Conservation (phyloP, 2,113 vertebrate genomes). For the Triplophysa dalaica region DNA sequence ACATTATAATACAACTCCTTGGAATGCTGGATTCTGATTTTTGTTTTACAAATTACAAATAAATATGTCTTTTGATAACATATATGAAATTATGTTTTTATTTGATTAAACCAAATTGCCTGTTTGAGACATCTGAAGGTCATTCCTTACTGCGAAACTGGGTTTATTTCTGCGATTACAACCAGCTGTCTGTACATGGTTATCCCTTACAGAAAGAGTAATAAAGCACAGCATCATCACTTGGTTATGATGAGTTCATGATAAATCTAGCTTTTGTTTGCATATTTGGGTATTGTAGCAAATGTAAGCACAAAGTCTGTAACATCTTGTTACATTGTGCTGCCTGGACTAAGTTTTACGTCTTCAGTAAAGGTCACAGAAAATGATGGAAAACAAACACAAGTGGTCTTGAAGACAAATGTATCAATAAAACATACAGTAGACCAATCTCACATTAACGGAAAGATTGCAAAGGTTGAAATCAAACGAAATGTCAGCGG, state of each 20-base stretch:
- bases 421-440: slow-evolving; percentile 1
- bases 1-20: too few species aligned
- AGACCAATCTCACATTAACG: slow-evolving; percentile 21
- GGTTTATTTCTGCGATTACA: too few species aligned
- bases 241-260: not conserved
- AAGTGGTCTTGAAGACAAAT: slow-evolving; percentile 29
- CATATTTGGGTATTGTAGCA: not conserved
- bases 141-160: too few species aligned
- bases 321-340: not conserved
- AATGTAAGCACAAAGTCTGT: not conserved
- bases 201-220: too few species aligned
- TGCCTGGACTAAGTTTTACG: not conserved
- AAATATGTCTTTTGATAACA: too few species aligned
- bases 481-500: not conserved
- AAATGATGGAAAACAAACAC: slow-evolving; percentile 11
- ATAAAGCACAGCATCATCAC: too few species aligned
- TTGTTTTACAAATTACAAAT: too few species aligned
- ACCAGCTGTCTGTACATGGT: too few species aligned
- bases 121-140: too few species aligned
- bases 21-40: too few species aligned
- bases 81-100: too few species aligned
- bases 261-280: not conserved
- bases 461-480: slow-evolving; percentile 29
- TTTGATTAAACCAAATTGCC: too few species aligned
- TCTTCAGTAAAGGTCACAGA: slow-evolving; percentile 17